Evolutionary conservation across 2,888 invertebrate species (phyloP), one percentile per base, ranked within the genome.

Genomic region (Elgonia sp.): DNA sequence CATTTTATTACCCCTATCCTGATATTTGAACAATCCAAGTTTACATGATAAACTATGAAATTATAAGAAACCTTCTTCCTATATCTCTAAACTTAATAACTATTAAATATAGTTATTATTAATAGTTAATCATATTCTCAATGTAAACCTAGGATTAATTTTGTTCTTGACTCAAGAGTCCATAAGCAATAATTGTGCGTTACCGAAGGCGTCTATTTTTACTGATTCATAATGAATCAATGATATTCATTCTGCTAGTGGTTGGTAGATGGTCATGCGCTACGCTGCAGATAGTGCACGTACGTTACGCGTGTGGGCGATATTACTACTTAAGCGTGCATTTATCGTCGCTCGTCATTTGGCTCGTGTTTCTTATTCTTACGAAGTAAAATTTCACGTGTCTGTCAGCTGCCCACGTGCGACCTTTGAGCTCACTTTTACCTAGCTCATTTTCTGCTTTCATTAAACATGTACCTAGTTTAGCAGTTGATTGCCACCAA

Each of bases 381-480:
- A 21, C n/a, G 12, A 57, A 18, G 75, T 39, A 57, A 67, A 67
- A 29, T 75, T 75, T 76, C 69, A 76, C 69, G 76, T 83, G 83
- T 46, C 60, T 14, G 46, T 46, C 42, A 16, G n/a, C n/a, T 40
- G 65, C 57, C 82, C 65, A 82, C 82, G 82, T 81, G 81, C 72
- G 81, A 81, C 72, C 81, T 81, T 81, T 81, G 81, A 46, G 80
- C 80, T 46, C 57, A 55, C 60, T 81, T 72, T 70, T 72, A 70
- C 80, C 39, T 70, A 40, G n/a, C 67, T n/a, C 37, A 42, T 42
- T 57, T 21, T 70, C 12, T 21, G 50, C 80, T 80, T 69, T 69
- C 57, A 55, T 79, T n/a, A 79, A 55, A 79, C 55, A 67, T 55
- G 75, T 50, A 77, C 20, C 39, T 67, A 53, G 29, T 29, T 29